phyloP scores from a whole-genome alignment of 2,113 vertebrate genomes.

The Solea senegalensis region DNA sequence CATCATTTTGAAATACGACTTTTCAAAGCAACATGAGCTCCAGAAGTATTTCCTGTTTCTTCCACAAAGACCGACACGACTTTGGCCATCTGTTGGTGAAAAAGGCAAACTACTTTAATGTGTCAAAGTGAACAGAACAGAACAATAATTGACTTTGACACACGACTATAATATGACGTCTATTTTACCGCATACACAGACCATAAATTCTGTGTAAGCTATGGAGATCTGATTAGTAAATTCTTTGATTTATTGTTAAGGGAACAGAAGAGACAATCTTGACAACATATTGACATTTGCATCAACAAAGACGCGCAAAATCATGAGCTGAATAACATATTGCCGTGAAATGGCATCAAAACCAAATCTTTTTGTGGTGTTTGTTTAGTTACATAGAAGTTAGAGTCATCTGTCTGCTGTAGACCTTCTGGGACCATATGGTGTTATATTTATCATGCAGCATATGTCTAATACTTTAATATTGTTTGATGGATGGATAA shows the following conservation, averaged over 20 bases:
- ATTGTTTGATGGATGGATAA: neutral
- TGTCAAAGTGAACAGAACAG: too few relatives aligned
- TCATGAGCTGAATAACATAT: neutral
- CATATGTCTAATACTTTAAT: neutral
- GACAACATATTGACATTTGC: neutral
- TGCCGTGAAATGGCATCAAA: too few relatives aligned
- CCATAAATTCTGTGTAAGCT: neutral
- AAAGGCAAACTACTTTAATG: too few relatives aligned
- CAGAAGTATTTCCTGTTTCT: too few relatives aligned
- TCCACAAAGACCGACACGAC: too few relatives aligned
- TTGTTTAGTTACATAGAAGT: too few relatives aligned
- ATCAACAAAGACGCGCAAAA: neutral
- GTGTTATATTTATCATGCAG: neutral
- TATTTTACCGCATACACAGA: neutral
- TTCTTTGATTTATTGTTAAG: slow-evolving; percentile 6
- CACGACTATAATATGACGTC: neutral
- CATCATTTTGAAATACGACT: slow-evolving; percentile 17
- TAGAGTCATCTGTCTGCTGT: neutral
- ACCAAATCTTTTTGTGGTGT: too few relatives aligned
- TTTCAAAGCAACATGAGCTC: slow-evolving; percentile 17
- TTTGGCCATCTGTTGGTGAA: too few relatives aligned
- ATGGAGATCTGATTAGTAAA: neutral
- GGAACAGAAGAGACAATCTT: neutral
- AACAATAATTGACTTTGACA: too few relatives aligned
- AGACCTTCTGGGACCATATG: neutral